Base-by-base conservation (phyloP, 2,888 invertebrate genomes). In the Microdon myrmicae region DNA sequence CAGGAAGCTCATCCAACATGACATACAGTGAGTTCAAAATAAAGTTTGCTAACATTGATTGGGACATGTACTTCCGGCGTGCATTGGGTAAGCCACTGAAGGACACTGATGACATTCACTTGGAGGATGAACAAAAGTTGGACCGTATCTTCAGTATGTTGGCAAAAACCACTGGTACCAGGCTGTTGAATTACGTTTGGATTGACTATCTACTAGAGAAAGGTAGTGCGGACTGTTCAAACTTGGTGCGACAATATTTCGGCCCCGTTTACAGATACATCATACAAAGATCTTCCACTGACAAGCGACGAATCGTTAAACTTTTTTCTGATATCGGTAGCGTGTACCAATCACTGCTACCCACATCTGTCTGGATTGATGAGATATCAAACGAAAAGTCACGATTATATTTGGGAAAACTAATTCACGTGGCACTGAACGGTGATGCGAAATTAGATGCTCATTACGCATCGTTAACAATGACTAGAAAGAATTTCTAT, bases 171-270 rank as follows among this genome's bases (percentile, higher is more conserved):
- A 72, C 74, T 16, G 67, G 69, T 49, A 68, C 67, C 2, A 71
- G 77, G 0, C 54, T 78, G 37, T 69, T 74, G 1, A 78, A 78
- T 51, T 78, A 76, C 74, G 68, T 78, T 6, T 78, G 77, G 77
- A 74, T 73, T 5, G 73, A 78, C 28, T 78, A 79, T 53, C 64
- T 78, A 5, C 72, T 77, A 70, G 77, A 78, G n/a, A 72, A 76
- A 59, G 67, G 70, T 2, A 31, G 45, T 4, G 41, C 47, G 0
- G 72, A 74, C 51, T 78, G 77, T 35, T 71, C 74, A 32, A 61
- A 70, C 9, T 68, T 78, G 32, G 70, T 68, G 1, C 70, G 72
- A 9, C 67, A 58, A 3, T 74, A 73, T 32, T 73, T 75, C 6
- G 67, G 68, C 3, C 74, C 77, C 10, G 66, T 77, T 2, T 75